Percentiles rank a stretch among this genome's conserved stretches.
These are phyloP conservation scores for Acanthosepion esculentum DNA, from an alignment of 2,888 invertebrate species.

Conservation along the genomic window DNA sequence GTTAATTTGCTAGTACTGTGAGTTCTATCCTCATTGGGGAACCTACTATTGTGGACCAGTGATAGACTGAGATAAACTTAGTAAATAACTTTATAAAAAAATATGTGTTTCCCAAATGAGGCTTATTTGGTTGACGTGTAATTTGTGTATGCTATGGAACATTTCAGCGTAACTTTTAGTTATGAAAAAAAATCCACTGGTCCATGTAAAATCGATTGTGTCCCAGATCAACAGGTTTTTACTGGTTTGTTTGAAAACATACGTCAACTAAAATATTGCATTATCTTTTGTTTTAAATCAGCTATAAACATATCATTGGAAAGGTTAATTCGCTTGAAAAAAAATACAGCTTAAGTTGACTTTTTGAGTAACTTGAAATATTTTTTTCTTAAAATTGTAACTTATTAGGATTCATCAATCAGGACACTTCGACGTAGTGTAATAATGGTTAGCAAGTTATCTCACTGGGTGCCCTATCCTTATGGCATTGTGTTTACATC, in stretches of 20 bases:
- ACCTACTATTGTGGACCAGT: background rate
- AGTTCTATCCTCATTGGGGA: background rate
- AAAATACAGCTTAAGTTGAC: too few relatives aligned
- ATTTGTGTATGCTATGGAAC: background rate
- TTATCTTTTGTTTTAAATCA: too few relatives aligned
- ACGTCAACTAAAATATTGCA: background rate
- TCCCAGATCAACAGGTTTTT: background rate
- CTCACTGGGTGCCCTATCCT: too few relatives aligned
- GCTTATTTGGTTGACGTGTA: background rate
- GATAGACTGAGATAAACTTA: background rate
- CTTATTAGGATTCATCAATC: too few relatives aligned
- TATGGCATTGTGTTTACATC: too few relatives aligned
- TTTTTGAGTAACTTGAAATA: too few relatives aligned
- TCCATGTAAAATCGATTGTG: background rate
- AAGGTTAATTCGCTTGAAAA: too few relatives aligned
- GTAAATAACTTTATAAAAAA: background rate
- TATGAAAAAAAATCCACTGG: background rate
- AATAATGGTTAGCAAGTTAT: too few relatives aligned
- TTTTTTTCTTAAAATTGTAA: too few relatives aligned
- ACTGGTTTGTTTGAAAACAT: background rate
- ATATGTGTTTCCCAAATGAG: background rate
- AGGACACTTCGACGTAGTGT: too few relatives aligned
- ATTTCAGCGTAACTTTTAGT: background rate
- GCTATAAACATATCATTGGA: too few relatives aligned
- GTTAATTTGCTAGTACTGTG: background rate